Percentiles rank a stretch among this genome's conserved stretches.
phyloP scores from a whole-genome alignment of 2,888 invertebrate species.

The Scrobipalpa atriplicella region DNA sequence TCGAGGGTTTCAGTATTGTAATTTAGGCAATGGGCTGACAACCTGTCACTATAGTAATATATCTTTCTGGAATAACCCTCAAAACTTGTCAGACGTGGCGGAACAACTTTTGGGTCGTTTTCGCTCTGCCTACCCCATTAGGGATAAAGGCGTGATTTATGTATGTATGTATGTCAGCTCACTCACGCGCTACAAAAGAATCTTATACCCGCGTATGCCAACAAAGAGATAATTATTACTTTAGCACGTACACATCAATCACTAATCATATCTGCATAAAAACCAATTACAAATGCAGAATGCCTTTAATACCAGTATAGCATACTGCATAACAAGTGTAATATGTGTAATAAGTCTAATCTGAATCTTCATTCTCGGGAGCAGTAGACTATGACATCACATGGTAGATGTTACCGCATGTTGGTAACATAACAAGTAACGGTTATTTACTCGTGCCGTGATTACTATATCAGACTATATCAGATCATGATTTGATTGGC shows the following conservation, averaged over 20 bases:
- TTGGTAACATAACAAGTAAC: constrained; percentile 2
- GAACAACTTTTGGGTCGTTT: too few relatives aligned
- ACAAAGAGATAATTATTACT: not conserved
- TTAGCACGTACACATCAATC: not conserved
- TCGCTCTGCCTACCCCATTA: too few relatives aligned
- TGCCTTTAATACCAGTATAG: not conserved
- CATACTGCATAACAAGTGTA: not conserved
- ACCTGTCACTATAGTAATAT: too few relatives aligned
- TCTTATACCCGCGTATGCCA: too few relatives aligned
- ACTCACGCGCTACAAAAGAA: too few relatives aligned
- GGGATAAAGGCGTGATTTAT: too few relatives aligned
- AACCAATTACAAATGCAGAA: constrained; percentile 2
- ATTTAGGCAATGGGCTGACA: too few relatives aligned
- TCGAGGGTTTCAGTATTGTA: too few relatives aligned
- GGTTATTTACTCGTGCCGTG: not conserved
- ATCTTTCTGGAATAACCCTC: too few relatives aligned
- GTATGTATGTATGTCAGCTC: too few relatives aligned
- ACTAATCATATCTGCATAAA: constrained; percentile 9
- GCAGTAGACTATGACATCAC: constrained; percentile 3
- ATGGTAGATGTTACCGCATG: not conserved
- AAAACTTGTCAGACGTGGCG: too few relatives aligned
- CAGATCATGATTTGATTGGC: not conserved
- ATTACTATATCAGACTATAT: not conserved
- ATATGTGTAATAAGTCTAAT: not conserved
- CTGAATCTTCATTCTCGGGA: not conserved